A percentile compares a stretch with the other conserved stretches of the same genome.
These are phyloP conservation scores for Nesometra sesokonis DNA, from an alignment of 35 echinoderm and acorn worm species.

Conservation along the genomic window DNA sequence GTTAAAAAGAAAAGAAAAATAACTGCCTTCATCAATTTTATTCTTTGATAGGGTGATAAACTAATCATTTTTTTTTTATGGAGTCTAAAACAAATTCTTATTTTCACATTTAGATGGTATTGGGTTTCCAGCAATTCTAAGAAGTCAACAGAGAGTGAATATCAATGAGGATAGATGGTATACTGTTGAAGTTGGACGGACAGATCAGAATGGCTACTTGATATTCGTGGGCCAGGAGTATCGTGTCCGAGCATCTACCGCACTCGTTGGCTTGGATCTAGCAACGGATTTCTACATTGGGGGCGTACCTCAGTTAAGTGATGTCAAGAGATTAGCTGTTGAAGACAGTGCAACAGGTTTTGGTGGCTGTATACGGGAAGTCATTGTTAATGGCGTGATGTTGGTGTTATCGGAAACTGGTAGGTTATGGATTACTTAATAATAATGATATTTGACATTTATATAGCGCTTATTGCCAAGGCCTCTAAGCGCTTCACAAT, in stretches of 20 bases:
- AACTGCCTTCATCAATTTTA: no score
- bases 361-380: slow-evolving; percentile 45
- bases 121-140: slow-evolving; percentile 52
- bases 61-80: no score
- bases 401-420: slow-evolving; percentile 20
- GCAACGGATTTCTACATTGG: slow-evolving; percentile 53
- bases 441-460: no score
- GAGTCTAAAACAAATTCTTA: no score
- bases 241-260: slow-evolving; percentile 20
- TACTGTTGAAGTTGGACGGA: slow-evolving; percentile 38
- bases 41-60: no score
- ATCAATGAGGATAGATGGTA: slow-evolving; percentile 38
- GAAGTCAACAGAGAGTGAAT: slow-evolving; percentile 18
- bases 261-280: slow-evolving; percentile 38
- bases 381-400: slow-evolving; percentile 36
- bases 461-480: no score
- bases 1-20: no score
- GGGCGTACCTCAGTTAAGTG: slow-evolving; percentile 31
- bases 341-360: slow-evolving; percentile 33
- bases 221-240: slow-evolving; percentile 28
- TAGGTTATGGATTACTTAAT: neutral
- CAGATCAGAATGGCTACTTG: slow-evolving; percentile 39
- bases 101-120: slow-evolving; percentile 59
- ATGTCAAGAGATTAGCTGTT: slow-evolving; percentile 44
- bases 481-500: no score